Evolutionary conservation across 2,797 vertebrate species (phyloP), one percentile per base, ranked within the genome.

Genomic region (Phalloptychus januarius): DNA sequence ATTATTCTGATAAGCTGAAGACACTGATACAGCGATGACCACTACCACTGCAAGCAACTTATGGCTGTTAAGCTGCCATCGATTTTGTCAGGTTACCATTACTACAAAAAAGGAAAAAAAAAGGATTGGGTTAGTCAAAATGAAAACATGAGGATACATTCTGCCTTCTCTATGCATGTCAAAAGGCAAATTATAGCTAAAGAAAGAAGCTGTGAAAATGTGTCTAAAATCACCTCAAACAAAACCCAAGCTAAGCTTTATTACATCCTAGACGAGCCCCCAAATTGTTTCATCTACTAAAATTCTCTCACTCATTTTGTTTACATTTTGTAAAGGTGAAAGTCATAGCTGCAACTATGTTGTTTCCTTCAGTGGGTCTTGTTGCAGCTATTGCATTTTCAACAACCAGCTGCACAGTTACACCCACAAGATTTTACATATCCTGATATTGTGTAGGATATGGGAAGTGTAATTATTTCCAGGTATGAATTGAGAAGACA

Each of bases 1-100:
- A 82, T 78, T 28, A 63, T 81, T 80, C 84, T 65, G 44, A 83
- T 88, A 78, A 84, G 61, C 74, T 44, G 75, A 69, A 2, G 13
- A 84, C 79, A 77, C 56, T 33, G 82, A 82, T 75, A 83, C 71
- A 79, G 46, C 76, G 76, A 81, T 84, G 79, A n/a, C 38, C 36
- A 67, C 20, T 25, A 20, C 36, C 36, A 11, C 65, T 40, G 40
- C 10, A 69, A 40, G 11, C 11, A 40, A 5, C 10, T 5, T 40
- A 42, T 67, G 25, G 25, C 63, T 69, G 7, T 42, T 25, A 42
- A 69, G 5, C 38, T 69, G 38, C 38, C 12, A 69, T 69, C 4
- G 0, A 5, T 69, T 69, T 69, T 13, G 8, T 1, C 38, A 42
- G 38, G 11, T 42, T 69, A 42, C 23, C 2, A 1, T n/a, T 42